Conservation (phyloP, 2,888 invertebrate species). For the Xylota segnis region DNA sequence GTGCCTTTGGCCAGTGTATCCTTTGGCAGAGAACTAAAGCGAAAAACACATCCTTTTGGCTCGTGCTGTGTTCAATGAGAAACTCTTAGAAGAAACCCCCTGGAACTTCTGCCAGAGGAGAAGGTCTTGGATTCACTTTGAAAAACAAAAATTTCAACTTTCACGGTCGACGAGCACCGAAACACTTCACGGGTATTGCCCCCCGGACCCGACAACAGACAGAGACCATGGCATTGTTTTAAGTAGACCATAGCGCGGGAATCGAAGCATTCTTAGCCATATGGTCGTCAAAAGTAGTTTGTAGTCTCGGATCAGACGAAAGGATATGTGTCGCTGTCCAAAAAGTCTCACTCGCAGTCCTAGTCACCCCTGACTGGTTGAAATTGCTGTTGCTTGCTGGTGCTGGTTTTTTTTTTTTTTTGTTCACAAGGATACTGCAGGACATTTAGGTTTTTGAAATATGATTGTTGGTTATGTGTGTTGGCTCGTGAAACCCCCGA, state of each 20-base stretch:
- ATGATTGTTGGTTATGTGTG: slow-evolving; percentile 56
- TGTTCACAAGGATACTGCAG: slow-evolving; percentile 21
- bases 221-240: slow-evolving; percentile 64
- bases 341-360: slow-evolving; percentile 14
- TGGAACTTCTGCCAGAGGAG: slow-evolving; percentile 14
- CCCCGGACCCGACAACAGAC: slow-evolving; percentile 45
- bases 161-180: slow-evolving; percentile 69
- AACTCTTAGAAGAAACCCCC: slow-evolving; percentile 43
- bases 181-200: slow-evolving; percentile 72
- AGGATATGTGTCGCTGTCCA: slow-evolving; percentile 39
- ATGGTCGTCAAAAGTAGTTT: slow-evolving; percentile 51
- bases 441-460: slow-evolving; percentile 36
- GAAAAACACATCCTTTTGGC: slow-evolving; percentile 56
- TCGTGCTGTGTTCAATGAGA: slow-evolving; percentile 68
- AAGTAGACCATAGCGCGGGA: slow-evolving; percentile 74
- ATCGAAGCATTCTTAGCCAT: slow-evolving; percentile 57
- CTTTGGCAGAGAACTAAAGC: slow-evolving; percentile 8
- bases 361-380: slow-evolving; percentile 34
- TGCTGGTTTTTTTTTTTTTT: too few species aligned
- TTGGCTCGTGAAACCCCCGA: slow-evolving; percentile 29
- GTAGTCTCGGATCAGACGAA: slow-evolving; percentile 8
- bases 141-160: slow-evolving; percentile 54
- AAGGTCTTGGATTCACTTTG: slow-evolving; percentile 48
- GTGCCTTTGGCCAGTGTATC: slow-evolving; percentile 1
- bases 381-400: background rate